These are phyloP conservation scores for Ceratosolen fusciceps DNA, from an alignment of 1,140 invertebrate species.

Conservation along the genomic window DNA sequence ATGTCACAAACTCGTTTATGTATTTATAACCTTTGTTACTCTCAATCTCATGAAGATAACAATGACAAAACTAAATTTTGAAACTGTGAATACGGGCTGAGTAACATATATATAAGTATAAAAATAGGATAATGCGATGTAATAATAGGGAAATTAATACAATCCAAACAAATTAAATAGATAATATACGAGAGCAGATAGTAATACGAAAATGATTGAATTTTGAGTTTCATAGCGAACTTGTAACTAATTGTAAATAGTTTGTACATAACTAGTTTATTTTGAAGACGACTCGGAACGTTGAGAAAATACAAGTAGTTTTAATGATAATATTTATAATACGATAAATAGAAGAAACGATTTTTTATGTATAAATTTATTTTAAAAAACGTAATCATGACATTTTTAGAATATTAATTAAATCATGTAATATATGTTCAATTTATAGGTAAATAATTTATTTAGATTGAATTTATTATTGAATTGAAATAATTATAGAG, in stretches of 20 bases:
- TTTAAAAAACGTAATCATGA: not conserved
- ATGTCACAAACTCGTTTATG: too few relatives aligned
- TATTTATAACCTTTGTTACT: too few relatives aligned
- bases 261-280: constrained; percentile 21
- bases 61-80: too few relatives aligned
- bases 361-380: not conserved
- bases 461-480: not conserved
- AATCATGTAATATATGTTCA: not conserved
- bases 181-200: constrained; percentile 6
- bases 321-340: not conserved
- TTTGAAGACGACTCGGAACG: not conserved
- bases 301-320: not conserved
- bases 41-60: too few relatives aligned
- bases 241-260: constrained; percentile 14
- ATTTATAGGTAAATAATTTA: not conserved
- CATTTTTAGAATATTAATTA: not conserved
- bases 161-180: not conserved
- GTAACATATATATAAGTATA: too few relatives aligned
- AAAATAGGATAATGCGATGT: not conserved
- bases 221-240: constrained; percentile 35
- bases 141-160: not conserved
- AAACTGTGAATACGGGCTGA: too few relatives aligned
- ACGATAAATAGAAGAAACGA: not conserved
- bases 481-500: not conserved
- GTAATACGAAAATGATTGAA: constrained; percentile 17